Conservation (phyloP, 2,888 invertebrate species). For the Lapara coniferarum region DNA sequence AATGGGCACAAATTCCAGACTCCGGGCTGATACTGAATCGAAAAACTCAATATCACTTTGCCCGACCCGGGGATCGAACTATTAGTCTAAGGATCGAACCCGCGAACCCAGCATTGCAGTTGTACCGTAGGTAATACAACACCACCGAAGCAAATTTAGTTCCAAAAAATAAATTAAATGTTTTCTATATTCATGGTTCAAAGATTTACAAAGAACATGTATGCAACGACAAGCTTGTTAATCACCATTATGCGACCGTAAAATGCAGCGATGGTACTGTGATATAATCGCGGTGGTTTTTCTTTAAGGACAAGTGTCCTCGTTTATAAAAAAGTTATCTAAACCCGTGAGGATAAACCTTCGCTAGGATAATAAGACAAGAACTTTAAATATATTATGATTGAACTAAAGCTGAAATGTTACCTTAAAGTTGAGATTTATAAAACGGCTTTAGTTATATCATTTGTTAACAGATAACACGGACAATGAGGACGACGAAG, state of each 20-base stretch:
- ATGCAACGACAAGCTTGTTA: background rate
- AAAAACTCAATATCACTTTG: too few species aligned
- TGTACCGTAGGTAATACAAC: too few species aligned
- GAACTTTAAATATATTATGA: background rate
- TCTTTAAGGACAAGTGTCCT: constrained; percentile 3
- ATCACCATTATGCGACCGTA: background rate
- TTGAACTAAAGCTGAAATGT: constrained; percentile 3
- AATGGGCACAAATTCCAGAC: too few species aligned
- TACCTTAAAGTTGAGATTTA: background rate
- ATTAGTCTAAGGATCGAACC: too few species aligned
- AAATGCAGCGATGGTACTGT: background rate
- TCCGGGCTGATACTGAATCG: too few species aligned
- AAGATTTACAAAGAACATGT: background rate
- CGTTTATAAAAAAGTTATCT: constrained; percentile 13
- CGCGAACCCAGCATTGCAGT: too few species aligned
- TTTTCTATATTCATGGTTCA: background rate
- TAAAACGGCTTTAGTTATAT: background rate
- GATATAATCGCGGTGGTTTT: constrained; percentile 13
- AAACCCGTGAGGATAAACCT: constrained; percentile 10
- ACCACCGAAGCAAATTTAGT: too few species aligned
- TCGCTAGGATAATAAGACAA: constrained; percentile 11
- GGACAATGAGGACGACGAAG: constrained; percentile 59
- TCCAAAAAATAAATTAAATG: background rate
- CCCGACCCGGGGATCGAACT: too few species aligned
- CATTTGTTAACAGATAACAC: constrained; percentile 56